Evolutionary conservation across 2,888 invertebrate genomes (phyloP), one percentile per base, ranked within the genome.

Genomic region (Chrysolina americana): DNA sequence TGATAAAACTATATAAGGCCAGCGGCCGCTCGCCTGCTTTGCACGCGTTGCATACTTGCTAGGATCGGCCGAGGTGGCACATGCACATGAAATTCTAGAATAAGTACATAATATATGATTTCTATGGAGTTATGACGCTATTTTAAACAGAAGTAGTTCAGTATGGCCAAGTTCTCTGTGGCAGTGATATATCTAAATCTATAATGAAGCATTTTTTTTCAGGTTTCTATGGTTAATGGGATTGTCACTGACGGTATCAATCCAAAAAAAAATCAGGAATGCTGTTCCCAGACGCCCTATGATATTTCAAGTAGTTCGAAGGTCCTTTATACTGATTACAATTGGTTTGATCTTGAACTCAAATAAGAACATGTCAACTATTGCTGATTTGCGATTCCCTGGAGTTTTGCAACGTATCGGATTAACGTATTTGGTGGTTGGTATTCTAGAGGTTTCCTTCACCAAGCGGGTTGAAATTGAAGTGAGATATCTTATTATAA

Each of bases 141-240:
- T 28, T 28, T 28, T 28, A 28, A 3, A 28, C 28, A 28, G 28
- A 28, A 28, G 28, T 28, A 28, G 5, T 28, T 28, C 28, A 28
- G 28, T 28, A 28, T 28, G 28, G 28, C 28, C 36, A 3, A 36
- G 36, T 36, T 36, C 8, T 36, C 8, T 8, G 36, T 36, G 36
- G 6, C 36, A 3, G 36, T 36, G 8, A 36, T 36, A 36, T 36
- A 36, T 36, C 36, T 3, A 36, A 36, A 36, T 36, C 6, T 36
- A 36, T 36, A 36, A 36, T 8, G n/a, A 8, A 36, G 8, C 6
- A 10, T 21, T 13, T 28, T 28, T n/a, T 36, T 71, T 41, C 68
- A 93, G 93, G 92, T 96, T 96, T 87, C 92, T 94, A 36, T 96
- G 95, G 92, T 91, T 96, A n/a, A 96, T 96, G 95, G 96, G 96